Base-by-base conservation (phyloP, 1,140 invertebrate genomes). In the Papilio aristodemus region DNA sequence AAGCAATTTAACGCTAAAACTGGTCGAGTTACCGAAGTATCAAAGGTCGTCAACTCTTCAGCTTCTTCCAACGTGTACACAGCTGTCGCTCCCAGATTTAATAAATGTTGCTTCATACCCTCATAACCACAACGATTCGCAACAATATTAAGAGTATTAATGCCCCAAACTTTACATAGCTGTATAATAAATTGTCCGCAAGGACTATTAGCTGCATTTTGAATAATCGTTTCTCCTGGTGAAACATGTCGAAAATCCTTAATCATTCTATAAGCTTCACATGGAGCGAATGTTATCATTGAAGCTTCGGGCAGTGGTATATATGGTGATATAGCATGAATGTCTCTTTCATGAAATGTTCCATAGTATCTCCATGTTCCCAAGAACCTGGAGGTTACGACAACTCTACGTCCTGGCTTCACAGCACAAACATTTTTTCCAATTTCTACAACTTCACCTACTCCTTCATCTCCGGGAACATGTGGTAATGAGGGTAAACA, bases 181-280 rank as follows among this genome's bases (percentile, higher is more conserved):
- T 99, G 97, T 84, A 99, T 99, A 0, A 99, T 96, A 77, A 96
- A 94, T 86, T 98, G 96, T 0, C 98, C 98, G 71, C 98, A 97
- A 10, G 96, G 96, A 80, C 97, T 98, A 89, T 99, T 99, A 2
- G 96, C 97, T 59, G 97, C 98, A 92, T 99, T 99, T 92, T 99
- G 98, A 79, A 99, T 97, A 0, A 90, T 73, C 36, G 81, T 84
- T 67, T 89, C 96, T 17, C 97, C 97, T 50, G 94, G 93, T 72
- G 94, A 91, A 3, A 99, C 83, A n/a, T 91, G 64, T 19, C 94
- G 95, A 93, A 97, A 99, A 92, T 99, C 97, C 86, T 95, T 96
- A 0, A 99, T 84, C 97, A 99, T 97, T 90, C 98, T 93, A 79
- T 97, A 99, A 0, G 98, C 98, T 10, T 97, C 98, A 73, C 95